These are phyloP conservation scores for Nannospalax galili DNA, from an alignment of 2,113 vertebrate genomes.

Conservation along the genomic window DNA sequence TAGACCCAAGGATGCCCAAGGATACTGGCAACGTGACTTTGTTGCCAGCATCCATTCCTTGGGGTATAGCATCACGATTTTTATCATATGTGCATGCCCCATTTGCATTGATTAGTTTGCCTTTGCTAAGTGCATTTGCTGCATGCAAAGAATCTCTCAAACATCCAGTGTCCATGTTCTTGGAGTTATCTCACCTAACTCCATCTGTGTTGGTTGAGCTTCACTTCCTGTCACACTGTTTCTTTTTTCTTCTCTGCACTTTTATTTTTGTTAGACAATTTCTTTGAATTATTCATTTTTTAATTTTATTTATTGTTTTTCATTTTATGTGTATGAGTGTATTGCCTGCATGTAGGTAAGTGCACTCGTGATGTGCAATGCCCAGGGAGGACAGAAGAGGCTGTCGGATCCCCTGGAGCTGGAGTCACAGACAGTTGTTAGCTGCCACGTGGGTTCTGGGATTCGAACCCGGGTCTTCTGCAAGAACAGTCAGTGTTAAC, in stretches of 20 bases:
- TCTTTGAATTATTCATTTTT: slow-evolving; percentile 22
- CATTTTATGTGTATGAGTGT: too few species aligned
- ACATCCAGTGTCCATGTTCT: not conserved
- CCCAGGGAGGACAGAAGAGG: too few species aligned
- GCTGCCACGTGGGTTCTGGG: too few species aligned
- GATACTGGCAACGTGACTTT: not conserved
- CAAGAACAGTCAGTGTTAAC: too few species aligned
- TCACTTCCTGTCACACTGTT: not conserved
- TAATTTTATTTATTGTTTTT: too few species aligned
- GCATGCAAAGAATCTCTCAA: accelerated
- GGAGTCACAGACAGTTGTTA: too few species aligned
- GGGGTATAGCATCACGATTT: not conserved
- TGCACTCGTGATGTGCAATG: too few species aligned
- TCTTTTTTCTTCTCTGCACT: not conserved
- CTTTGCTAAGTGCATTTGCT: not conserved
- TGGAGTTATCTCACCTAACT: not conserved
- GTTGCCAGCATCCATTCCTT: not conserved
- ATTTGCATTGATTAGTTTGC: not conserved
- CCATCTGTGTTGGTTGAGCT: not conserved
- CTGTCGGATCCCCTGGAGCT: too few species aligned
- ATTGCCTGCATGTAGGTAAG: too few species aligned
- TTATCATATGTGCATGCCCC: not conserved
- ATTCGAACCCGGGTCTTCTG: too few species aligned
- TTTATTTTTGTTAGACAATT: not conserved
- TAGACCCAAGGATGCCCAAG: not conserved